Evolutionary conservation across 2,113 vertebrate genomes (phyloP).

Genomic region (Bothrops jararaca): DNA sequence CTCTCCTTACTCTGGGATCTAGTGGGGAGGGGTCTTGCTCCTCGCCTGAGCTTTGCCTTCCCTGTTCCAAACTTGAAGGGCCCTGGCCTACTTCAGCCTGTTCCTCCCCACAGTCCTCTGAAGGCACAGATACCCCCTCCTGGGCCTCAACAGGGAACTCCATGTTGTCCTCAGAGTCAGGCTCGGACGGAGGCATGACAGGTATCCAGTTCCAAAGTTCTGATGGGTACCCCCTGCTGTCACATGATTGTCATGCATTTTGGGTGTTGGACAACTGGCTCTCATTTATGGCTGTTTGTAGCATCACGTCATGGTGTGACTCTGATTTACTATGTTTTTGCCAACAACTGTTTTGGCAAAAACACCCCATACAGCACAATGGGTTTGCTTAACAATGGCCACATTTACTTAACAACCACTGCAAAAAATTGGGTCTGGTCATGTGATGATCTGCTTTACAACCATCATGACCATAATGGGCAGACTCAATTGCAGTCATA

Average conservation of each 20-base stretch:
- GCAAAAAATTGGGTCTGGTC: background rate
- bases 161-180: too few relatives aligned
- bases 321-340: background rate
- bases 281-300: background rate
- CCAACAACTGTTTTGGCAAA: background rate
- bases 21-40: too few relatives aligned
- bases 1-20: too few relatives aligned
- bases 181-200: too few relatives aligned
- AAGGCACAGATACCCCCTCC: too few relatives aligned
- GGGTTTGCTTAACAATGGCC: background rate
- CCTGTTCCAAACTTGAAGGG: too few relatives aligned
- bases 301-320: background rate
- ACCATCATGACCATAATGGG: background rate
- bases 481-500: background rate
- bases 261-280: background rate
- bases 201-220: background rate
- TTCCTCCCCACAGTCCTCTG: too few relatives aligned
- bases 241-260: background rate
- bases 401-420: background rate
- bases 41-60: too few relatives aligned
- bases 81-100: too few relatives aligned
- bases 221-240: background rate
- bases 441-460: background rate
- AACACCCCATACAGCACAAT: background rate
- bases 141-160: too few relatives aligned